A percentile compares a stretch with the other conserved stretches of the same genome.
Evolutionary conservation across 1,140 invertebrate species (phyloP).

Genomic region (Wasmannia auropunctata): DNA sequence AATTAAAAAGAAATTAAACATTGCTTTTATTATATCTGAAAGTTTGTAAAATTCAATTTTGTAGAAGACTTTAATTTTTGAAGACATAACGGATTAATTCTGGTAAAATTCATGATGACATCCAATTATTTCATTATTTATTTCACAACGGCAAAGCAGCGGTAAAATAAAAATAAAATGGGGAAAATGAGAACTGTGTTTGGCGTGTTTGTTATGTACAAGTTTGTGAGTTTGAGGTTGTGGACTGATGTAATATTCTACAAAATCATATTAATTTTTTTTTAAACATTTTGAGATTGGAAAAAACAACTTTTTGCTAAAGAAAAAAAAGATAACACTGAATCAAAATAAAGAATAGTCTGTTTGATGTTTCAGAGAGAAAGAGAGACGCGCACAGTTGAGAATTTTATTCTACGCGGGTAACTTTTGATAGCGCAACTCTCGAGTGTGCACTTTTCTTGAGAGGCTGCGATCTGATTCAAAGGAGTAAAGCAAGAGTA

Average conservation of each 20-base stretch:
- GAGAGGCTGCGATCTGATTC: neutral
- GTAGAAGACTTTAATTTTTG: neutral
- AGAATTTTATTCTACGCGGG: constrained; percentile 24
- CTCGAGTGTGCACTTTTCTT: neutral
- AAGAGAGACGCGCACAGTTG: neutral
- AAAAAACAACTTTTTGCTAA: neutral
- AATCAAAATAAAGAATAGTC: neutral
- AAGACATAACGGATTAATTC: neutral
- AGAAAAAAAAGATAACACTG: neutral
- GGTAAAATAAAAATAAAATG: constrained; percentile 9
- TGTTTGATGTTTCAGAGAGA: neutral
- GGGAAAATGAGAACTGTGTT: neutral
- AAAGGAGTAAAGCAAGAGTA: neutral
- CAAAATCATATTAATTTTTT: neutral
- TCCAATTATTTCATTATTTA: constrained; percentile 6
- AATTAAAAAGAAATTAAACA: neutral
- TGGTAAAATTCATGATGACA: neutral
- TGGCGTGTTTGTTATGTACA: neutral
- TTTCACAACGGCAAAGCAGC: neutral
- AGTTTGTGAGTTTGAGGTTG: too few species aligned
- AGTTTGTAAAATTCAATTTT: neutral
- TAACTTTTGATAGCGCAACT: neutral
- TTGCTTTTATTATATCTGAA: neutral
- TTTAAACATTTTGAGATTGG: neutral
- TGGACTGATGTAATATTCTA: neutral